Conservation (phyloP, 2,888 invertebrate genomes). For the Seira sanloemensis region DNA sequence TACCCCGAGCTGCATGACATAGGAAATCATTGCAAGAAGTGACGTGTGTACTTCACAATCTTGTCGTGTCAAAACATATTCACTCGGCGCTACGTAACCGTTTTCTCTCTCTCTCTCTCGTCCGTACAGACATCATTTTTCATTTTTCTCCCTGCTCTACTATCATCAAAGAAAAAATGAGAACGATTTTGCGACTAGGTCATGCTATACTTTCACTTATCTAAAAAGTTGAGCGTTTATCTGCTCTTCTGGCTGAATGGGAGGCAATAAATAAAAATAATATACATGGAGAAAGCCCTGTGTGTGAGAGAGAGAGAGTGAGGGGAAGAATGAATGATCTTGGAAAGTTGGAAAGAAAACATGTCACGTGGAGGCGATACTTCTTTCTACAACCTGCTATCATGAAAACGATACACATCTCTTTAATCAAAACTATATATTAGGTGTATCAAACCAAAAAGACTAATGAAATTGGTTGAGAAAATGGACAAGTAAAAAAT, state of each 20-base stretch:
- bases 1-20: background rate
- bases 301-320: background rate
- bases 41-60: conserved; percentile 18
- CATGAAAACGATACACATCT: conserved; percentile 4
- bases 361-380: conserved; percentile 14
- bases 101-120: background rate
- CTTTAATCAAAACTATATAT: background rate
- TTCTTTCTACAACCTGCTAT: background rate
- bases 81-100: background rate
- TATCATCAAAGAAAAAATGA: conserved; percentile 16
- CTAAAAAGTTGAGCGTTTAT: conserved; percentile 7
- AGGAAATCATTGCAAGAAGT: conserved; percentile 8
- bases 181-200: conserved; percentile 7
- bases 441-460: conserved; percentile 2
- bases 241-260: conserved; percentile 1
- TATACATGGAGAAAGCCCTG: background rate
- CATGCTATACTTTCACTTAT: conserved; percentile 24
- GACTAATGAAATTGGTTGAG: conserved; percentile 41
- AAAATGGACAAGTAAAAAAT: conserved; percentile 49
- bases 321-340: background rate
- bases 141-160: background rate
- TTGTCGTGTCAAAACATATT: background rate
- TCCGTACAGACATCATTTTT: background rate
- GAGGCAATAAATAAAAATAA: conserved; percentile 9
- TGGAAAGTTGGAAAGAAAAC: background rate